Conservation (phyloP, 2,113 vertebrate genomes). For the Cepphus grylle region DNA sequence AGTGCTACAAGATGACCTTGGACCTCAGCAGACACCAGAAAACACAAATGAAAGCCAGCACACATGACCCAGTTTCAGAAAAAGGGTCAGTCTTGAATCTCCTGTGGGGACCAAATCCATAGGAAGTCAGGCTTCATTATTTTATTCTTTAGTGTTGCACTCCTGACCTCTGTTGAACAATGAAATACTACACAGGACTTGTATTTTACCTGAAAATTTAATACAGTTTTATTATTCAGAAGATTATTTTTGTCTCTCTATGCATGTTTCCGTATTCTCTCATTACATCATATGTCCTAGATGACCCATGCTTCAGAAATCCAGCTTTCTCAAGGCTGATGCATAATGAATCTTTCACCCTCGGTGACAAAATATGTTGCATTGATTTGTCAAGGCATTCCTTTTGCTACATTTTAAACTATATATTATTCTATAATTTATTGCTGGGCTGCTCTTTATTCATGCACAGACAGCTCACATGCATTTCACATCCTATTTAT, state of each 20-base stretch:
- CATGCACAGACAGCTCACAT: not conserved
- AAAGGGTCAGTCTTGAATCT: not conserved
- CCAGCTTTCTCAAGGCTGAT: not conserved
- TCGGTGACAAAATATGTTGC: not conserved
- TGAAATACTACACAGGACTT: not conserved
- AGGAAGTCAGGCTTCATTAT: not conserved
- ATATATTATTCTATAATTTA: conserved; percentile 28
- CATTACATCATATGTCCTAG: conserved; percentile 1
- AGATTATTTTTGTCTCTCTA: not conserved
- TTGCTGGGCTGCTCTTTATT: not conserved
- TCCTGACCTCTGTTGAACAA: not conserved
- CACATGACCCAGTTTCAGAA: not conserved
- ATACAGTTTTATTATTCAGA: not conserved
- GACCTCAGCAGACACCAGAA: not conserved
- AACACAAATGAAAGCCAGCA: not conserved
- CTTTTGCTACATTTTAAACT: conserved; percentile 17
- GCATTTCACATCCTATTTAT: conserved; percentile 24
- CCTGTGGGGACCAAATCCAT: not conserved
- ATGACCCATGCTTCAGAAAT: not conserved
- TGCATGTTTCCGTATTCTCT: not conserved
- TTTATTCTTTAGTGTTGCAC: not conserved
- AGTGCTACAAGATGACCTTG: not conserved
- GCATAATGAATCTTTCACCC: conserved; percentile 17
- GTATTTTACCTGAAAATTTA: not conserved
- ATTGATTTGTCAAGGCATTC: conserved; percentile 11